Evolutionary conservation across 2,113 vertebrate species (phyloP), one percentile per base, ranked within the genome.

Genomic region (Poeciliopsis occidentalis): DNA sequence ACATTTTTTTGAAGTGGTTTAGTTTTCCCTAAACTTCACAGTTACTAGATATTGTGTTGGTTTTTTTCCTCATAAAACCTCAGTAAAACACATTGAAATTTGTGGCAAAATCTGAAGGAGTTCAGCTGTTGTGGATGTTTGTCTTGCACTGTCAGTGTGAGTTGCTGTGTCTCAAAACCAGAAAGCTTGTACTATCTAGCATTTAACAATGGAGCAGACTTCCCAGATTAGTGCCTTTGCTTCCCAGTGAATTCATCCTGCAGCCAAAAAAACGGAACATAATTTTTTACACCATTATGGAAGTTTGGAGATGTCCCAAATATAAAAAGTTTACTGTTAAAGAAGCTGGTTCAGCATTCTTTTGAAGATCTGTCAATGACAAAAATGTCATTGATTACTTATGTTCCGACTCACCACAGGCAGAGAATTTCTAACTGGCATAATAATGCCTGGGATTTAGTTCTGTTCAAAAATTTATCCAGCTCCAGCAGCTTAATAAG

Each of bases 341-440:
- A 13, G 0, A 17, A 57, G 24, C 37, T 41, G 41, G 68, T 37
- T 12, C 32, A 19, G 8, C 61, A 39, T 26, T 67, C 34, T 24
- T 34, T 31, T 2, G 30, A 60, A 66, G 82, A 47, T 12, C 12
- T 10, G 31, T 31, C 79, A 69, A 13, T 63, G 32, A 68, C 64
- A 71, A 51, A 79, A 75, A 73, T 44, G 75, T 75, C 41, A 73
- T 8, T 39, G 19, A 57, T 67, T 76, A 54, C 30, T 78, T 71
- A 66, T 63, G 15, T 37, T 60, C 37, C 30, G 30, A 47, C 32
- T 30, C 60, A 2, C 24, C 24, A 26, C 8, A 44, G 30, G 34
- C 64, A 29, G 54, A 60, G 12, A 10, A 11, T 41, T 69, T 73
- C 57, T 75, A 63, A 37, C n/a, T 74, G 24, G 8, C 54, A n/a